Evolutionary conservation across 2,888 invertebrate species (phyloP), one percentile per base, ranked within the genome.

Genomic region (Argynnis bischoffii): DNA sequence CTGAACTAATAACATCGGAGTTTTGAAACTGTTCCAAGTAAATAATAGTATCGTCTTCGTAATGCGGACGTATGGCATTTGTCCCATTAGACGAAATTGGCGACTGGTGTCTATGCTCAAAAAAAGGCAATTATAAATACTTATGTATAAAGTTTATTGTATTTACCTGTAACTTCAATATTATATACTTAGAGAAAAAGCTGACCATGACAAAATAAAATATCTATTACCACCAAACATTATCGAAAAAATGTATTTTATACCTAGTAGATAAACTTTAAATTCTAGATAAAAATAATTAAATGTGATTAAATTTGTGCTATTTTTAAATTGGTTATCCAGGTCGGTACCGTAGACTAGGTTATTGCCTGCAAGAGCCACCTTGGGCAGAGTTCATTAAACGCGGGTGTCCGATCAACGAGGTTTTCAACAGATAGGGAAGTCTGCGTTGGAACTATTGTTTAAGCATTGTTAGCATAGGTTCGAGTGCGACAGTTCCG

Each of bases 1-100:
- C 80, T 78, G 74, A 78, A 80, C 79, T 81, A 85, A 87, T 82
- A 85, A 84, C 83, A 83, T 82, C 81, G 80, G 77, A 84, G 82
- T 61, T 87, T 89, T 89, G 89, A 90, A 87, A 85, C 71, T 72
- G 81, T 69, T 90, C 89, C 89, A 89, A 89, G 81, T 85, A 82
- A 84, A 85, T 86, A 84, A 81, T 80, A 78, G 78, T 76, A 78
- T 83, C 86, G 89, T 88, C 89, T 87, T 86, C 81, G 78, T 83
- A 78, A 74, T 79, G 78, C 83, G 83, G 82, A 86, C 61, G 77
- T 77, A 78, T 83, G 84, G 84, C 85, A 81, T 78, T 78, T 81
- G 82, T 80, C 82, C 80, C 82, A 78, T 59, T 68, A 70, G 78
- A 84, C 78, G 78, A 74, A 78, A 70, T 74, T 74, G 75, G 55